Conservation (phyloP, 2,113 vertebrate species). For the Catharus bicknelli region DNA sequence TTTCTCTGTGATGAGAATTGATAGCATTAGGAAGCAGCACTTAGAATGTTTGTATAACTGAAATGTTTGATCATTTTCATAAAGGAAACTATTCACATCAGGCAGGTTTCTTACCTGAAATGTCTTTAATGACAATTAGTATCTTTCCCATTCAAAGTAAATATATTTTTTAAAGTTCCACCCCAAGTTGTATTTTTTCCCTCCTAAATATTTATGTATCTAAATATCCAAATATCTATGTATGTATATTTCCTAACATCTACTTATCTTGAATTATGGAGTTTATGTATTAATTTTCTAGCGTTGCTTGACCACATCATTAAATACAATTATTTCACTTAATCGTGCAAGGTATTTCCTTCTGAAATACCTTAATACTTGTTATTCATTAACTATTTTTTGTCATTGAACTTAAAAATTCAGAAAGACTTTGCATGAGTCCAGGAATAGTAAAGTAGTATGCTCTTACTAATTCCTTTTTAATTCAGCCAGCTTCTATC, state of each 20-base stretch:
- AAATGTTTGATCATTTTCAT: neutral
- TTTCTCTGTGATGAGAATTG: neutral
- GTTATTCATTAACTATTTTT: neutral
- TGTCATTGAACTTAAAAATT: neutral
- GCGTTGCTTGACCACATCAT: neutral
- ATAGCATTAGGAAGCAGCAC: neutral
- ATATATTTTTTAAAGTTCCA: neutral
- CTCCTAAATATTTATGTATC: neutral
- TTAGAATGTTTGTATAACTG: neutral
- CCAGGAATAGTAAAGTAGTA: neutral
- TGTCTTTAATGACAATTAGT: neutral
- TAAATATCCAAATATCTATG: neutral
- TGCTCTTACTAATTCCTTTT: neutral
- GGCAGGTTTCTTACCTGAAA: neutral
- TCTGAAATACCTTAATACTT: neutral
- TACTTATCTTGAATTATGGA: rapidly evolving
- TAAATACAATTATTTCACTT: neutral
- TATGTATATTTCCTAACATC: neutral
- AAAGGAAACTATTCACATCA: neutral
- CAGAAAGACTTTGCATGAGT: neutral
- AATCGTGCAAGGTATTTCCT: neutral
- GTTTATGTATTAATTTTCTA: neutral
- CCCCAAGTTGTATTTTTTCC: no score
- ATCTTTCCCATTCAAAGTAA: neutral
- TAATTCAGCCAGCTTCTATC: neutral